These are phyloP conservation scores for Tadarida brasiliensis DNA, from an alignment of 2,797 vertebrate genomes.

Conservation along the genomic window DNA sequence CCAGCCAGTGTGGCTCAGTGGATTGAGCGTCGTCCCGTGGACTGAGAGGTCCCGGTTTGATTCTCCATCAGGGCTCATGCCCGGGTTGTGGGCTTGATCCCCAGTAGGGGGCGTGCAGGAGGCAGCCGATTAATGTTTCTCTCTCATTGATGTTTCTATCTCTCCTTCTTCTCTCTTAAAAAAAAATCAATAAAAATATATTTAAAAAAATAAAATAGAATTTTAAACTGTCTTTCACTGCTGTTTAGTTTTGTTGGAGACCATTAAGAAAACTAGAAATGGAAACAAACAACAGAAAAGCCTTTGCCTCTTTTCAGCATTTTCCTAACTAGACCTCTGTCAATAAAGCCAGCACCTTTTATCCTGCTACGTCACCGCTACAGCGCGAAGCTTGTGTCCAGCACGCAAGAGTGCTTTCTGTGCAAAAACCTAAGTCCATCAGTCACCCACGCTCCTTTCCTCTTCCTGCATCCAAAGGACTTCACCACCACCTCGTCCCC, in stretches of 20 bases:
- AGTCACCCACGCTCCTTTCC: not conserved
- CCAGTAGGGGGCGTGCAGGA: too few relatives aligned
- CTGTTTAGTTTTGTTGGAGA: not conserved
- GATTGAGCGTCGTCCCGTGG: too few relatives aligned
- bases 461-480: not conserved
- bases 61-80: too few relatives aligned
- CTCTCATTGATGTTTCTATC: too few relatives aligned
- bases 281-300: not conserved
- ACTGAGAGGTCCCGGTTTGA: too few relatives aligned
- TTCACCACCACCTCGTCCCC: not conserved
- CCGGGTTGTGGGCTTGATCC: too few relatives aligned
- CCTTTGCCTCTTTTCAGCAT: constrained; percentile 3
- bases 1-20: too few relatives aligned
- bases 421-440: constrained; percentile 37
- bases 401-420: constrained; percentile 16
- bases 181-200: too few relatives aligned
- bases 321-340: constrained; percentile 42
- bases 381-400: not conserved
- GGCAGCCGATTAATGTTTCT: too few relatives aligned
- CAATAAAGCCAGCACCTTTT: constrained; percentile 45
- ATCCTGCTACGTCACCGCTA: not conserved
- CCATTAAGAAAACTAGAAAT: constrained; percentile 57
- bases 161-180: too few relatives aligned
- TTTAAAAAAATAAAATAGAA: too few relatives aligned
- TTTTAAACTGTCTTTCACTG: not conserved